Evolutionary conservation across 2,888 invertebrate species (phyloP), one percentile per base, ranked within the genome.

Genomic region (Mimumesa dahlbomi): DNA sequence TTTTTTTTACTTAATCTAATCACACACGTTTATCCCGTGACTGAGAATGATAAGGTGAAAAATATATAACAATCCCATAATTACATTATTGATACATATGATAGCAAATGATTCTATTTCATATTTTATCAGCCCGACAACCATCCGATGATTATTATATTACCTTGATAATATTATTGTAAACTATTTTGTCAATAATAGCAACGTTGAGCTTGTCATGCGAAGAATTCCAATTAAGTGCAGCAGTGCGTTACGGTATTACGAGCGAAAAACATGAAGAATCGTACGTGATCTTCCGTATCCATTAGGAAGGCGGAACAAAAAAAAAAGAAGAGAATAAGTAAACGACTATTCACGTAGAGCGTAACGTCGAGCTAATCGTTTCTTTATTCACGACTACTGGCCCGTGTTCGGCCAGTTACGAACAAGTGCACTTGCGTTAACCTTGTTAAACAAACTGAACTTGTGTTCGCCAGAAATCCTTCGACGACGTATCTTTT

Each of bases 401-500:
- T n/a, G 43, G 40, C 43, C 13, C 9, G 43, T 11, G 21, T 43
- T 43, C 43, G n/a, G 22, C n/a, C n/a, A 43, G n/a, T n/a, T 21
- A 4, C 11, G 9, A 45, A 19, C 7, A 22, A 45, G 43, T 16
- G 40, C 40, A 40, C 40, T 40, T 40, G 14, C 18, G 40, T 14
- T 40, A 40, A 16, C 40, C 40, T 40, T 40, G 40, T 40, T 40
- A 40, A 40, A 14, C 40, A 40, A 40, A 18, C 18, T 11, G 16
- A 9, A 16, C 16, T 40, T 6, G 2, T 9, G 43, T 22, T 42
- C 13, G 13, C 1, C 11, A 11, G 6, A 22, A 22, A 19, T 45
- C 43, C 11, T 11, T 22, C 22, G n/a, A 45, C n/a, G 11, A n/a
- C n/a, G 22, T 21, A 45, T 14, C 11, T 21, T 11, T 45, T 45